phyloP scores from a whole-genome alignment of 1,140 invertebrate species.

The Amphibalanus amphitrite region DNA sequence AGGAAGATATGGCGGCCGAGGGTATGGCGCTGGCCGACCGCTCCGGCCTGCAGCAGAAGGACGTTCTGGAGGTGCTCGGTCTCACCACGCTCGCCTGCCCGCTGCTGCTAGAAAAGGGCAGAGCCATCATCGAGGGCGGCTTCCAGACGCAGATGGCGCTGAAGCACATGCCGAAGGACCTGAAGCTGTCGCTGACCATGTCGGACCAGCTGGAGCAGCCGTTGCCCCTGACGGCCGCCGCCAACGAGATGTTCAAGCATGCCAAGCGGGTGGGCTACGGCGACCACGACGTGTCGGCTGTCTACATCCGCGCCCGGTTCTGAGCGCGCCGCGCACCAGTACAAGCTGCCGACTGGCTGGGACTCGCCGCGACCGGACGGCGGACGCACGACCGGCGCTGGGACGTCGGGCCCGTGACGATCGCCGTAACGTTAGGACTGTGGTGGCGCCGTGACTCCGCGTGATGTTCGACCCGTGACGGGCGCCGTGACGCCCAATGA shows the following conservation, averaged over 20 bases:
- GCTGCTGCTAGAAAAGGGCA: slow-evolving; percentile 65
- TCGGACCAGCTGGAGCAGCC: slow-evolving; percentile 79
- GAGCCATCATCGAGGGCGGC: slow-evolving; percentile 64
- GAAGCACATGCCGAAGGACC: slow-evolving; percentile 86
- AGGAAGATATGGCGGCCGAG: no score
- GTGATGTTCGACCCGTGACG: no score
- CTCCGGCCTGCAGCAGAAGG: slow-evolving; percentile 68
- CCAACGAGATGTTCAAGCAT: slow-evolving; percentile 91
- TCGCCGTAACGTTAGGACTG: no score
- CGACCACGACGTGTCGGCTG: slow-evolving; percentile 76
- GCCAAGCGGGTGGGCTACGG: slow-evolving; percentile 81
- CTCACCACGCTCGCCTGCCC: slow-evolving; percentile 65
- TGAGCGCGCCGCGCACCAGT: slow-evolving; percentile 22
- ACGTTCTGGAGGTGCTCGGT: slow-evolving; percentile 74
- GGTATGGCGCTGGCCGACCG: slow-evolving; percentile 82
- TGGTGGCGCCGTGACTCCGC: no score
- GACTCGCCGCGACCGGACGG: no score
- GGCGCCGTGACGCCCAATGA: no score
- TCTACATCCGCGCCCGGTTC: slow-evolving; percentile 74
- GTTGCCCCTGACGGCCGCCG: slow-evolving; percentile 68
- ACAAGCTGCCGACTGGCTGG: no score
- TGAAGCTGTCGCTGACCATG: slow-evolving; percentile 65
- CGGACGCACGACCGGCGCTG: no score
- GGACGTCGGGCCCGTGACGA: no score
- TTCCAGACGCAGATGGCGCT: slow-evolving; percentile 62